A percentile compares a stretch with the other conserved stretches of the same genome.
phyloP scores from a whole-genome alignment of 2,888 invertebrate species.

The Tricholauxania praeusta region DNA sequence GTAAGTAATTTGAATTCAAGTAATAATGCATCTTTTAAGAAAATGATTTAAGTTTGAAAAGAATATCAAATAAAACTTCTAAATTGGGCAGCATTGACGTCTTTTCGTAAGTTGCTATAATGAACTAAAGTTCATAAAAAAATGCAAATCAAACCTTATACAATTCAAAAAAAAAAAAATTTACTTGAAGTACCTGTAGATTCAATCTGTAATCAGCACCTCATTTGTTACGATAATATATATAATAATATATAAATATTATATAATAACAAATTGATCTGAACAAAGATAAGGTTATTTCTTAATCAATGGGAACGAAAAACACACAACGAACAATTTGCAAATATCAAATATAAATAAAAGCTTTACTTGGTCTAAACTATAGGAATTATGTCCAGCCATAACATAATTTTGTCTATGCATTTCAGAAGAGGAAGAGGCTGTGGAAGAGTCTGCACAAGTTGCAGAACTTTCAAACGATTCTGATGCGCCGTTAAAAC shows the following conservation, averaged over 20 bases:
- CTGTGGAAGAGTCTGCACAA: slow-evolving; percentile 62
- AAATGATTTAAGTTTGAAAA: neutral
- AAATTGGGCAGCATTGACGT: too few relatives aligned
- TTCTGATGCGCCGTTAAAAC: slow-evolving; percentile 66
- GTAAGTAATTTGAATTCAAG: too few relatives aligned
- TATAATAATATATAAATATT: too few relatives aligned
- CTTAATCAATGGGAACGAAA: too few relatives aligned
- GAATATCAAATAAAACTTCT: too few relatives aligned
- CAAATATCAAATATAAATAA: too few relatives aligned
- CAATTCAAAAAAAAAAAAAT: neutral
- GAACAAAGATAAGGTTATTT: too few relatives aligned
- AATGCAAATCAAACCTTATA: neutral
- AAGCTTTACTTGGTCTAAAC: too few relatives aligned
- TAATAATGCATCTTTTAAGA: neutral
- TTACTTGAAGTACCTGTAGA: neutral
- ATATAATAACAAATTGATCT: too few relatives aligned
- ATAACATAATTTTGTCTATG: neutral
- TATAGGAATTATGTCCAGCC: neutral
- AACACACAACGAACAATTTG: too few relatives aligned
- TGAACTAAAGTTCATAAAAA: neutral
- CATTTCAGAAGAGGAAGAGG: slow-evolving; percentile 64
- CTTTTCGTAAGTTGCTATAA: neutral
- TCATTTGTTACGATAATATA: too few relatives aligned
- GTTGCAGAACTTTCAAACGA: slow-evolving; percentile 66
- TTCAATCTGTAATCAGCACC: too few relatives aligned